These are phyloP conservation scores for Aptenodytes forsteri DNA, from an alignment of 2,113 vertebrate genomes.

Conservation along the genomic window DNA sequence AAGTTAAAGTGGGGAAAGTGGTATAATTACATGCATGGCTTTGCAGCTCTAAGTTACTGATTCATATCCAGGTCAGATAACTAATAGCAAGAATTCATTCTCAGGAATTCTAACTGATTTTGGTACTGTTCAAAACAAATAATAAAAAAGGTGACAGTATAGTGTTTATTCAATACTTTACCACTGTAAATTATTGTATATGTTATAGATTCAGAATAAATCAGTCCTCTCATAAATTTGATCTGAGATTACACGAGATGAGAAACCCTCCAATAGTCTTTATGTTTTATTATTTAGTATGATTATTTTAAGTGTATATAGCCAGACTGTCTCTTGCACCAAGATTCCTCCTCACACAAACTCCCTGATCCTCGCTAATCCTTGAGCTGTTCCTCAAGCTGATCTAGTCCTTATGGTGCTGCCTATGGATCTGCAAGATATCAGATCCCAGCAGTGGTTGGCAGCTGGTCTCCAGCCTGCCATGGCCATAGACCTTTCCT, in stretches of 20 bases:
- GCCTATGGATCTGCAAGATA: background rate
- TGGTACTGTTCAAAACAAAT: background rate
- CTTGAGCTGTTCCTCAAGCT: background rate
- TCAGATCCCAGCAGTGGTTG: background rate
- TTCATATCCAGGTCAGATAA: constrained; percentile 17
- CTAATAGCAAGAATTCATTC: background rate
- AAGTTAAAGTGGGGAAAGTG: background rate
- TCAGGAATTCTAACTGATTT: background rate
- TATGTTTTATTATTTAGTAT: background rate
- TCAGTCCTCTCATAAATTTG: background rate
- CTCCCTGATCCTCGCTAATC: background rate
- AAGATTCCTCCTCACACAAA: background rate
- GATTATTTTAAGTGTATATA: background rate
- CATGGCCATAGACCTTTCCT: background rate
- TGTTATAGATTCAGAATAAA: background rate
- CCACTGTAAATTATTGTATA: background rate
- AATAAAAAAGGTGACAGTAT: background rate
- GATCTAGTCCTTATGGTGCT: background rate
- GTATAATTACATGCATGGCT: background rate
- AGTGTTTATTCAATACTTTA: background rate
- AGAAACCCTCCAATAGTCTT: background rate
- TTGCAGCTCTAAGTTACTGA: constrained; percentile 21
- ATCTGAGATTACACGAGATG: background rate
- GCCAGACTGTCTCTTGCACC: background rate
- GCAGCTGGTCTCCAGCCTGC: background rate